Evolutionary conservation across 1,140 invertebrate species (phyloP).

Genomic region (Steinernema feltiae): DNA sequence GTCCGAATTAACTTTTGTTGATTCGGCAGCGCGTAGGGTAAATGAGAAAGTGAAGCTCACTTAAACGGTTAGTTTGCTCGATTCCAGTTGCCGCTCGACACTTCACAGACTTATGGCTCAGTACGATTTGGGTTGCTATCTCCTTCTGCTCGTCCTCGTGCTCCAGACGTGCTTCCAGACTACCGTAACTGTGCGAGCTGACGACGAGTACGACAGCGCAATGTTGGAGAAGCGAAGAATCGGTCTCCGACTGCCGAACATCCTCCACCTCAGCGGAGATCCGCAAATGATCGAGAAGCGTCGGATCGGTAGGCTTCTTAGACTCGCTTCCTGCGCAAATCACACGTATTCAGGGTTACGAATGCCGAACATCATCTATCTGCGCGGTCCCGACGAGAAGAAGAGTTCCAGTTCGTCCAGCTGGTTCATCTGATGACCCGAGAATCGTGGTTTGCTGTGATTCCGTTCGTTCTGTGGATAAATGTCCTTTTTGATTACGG

Average conservation of each 20-base stretch:
- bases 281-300: background rate
- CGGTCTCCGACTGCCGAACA: slow-evolving; percentile 6
- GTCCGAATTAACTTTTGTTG: slow-evolving; percentile 9
- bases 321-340: background rate
- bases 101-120: background rate
- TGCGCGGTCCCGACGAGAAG: background rate
- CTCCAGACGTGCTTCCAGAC: background rate
- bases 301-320: background rate
- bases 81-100: background rate
- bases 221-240: background rate
- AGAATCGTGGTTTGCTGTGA: background rate
- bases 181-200: background rate
- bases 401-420: background rate
- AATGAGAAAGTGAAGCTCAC: background rate
- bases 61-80: background rate
- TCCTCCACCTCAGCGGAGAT: background rate
- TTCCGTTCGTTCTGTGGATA: background rate
- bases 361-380: slow-evolving; percentile 4
- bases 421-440: background rate
- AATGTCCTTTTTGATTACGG: background rate
- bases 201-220: background rate
- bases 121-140: background rate
- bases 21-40: background rate
- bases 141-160: background rate
- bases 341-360: background rate